phyloP scores from a whole-genome alignment of 2,888 invertebrate genomes.

The Stenotaenia linearis region DNA sequence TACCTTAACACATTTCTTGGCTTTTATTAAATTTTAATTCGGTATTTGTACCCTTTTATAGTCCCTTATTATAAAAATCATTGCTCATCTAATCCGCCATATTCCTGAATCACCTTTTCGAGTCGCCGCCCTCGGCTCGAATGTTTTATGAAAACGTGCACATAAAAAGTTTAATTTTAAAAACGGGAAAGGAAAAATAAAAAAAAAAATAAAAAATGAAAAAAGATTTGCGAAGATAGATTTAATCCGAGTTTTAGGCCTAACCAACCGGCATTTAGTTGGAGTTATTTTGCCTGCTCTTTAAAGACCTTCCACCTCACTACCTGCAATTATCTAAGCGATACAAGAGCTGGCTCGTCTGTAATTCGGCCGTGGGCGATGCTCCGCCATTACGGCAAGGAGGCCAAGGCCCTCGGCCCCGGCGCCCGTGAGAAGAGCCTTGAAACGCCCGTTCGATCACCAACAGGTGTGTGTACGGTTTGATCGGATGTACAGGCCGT shows the following conservation, averaged over 20 bases:
- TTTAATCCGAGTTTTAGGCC: neutral
- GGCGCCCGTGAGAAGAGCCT: slow-evolving; percentile 23
- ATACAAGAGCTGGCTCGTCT: slow-evolving; percentile 2
- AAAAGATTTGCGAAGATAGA: neutral
- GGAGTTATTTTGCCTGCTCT: neutral
- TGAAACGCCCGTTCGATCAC: slow-evolving; percentile 26
- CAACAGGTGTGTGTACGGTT: neutral
- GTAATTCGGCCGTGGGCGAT: slow-evolving; percentile 8
- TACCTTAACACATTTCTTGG: too few species aligned
- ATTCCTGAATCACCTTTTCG: neutral
- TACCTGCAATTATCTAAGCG: slow-evolving; percentile 4
- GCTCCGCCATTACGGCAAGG: slow-evolving; percentile 21
- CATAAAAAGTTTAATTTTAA: slow-evolving; percentile 14
- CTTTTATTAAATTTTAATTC: too few species aligned
- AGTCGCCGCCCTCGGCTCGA: neutral
- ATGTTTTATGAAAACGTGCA: neutral
- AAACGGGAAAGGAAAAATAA: neutral
- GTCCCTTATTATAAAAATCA: too few species aligned
- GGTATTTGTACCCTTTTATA: too few species aligned
- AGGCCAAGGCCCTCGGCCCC: slow-evolving; percentile 20
- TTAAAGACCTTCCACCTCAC: neutral
- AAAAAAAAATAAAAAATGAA: neutral
- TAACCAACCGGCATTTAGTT: neutral
- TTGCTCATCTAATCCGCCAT: neutral
- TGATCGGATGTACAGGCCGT: neutral